A percentile compares a stretch with the other conserved stretches of the same genome.
Conservation (phyloP, 2,113 vertebrate genomes). For the Grammomys surdaster region DNA sequence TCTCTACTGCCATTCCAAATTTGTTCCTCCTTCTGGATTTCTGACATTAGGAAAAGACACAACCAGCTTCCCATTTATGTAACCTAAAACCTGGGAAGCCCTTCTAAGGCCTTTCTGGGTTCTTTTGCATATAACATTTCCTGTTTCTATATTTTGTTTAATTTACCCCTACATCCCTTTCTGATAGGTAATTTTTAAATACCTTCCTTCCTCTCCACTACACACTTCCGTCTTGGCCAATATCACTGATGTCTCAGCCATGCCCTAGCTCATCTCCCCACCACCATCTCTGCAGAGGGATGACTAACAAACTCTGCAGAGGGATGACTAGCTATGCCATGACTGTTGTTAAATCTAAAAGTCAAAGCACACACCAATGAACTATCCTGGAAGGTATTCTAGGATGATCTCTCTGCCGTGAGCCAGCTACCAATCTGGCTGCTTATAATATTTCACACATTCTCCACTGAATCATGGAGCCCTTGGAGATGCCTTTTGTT, state of each 20-base stretch:
- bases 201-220: not conserved
- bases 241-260: not conserved
- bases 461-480: not conserved
- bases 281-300: not conserved
- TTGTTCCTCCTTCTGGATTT: not conserved
- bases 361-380: not conserved
- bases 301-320: too few relatives aligned
- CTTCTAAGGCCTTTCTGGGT: not conserved
- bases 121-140: not conserved
- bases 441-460: not conserved
- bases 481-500: not conserved
- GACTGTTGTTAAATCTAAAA: not conserved
- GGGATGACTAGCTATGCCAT: not conserved
- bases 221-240: too few relatives aligned
- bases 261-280: not conserved
- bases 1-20: not conserved
- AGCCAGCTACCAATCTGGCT: not conserved
- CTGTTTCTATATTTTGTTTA: not conserved
- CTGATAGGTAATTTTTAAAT: not conserved
- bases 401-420: accelerated
- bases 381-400: not conserved
- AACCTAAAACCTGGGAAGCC: not conserved
- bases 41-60: not conserved
- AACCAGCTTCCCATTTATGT: not conserved
- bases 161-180: not conserved